Base-by-base conservation (phyloP, 2,888 invertebrate species). In the Psococerastis gibbosa region DNA sequence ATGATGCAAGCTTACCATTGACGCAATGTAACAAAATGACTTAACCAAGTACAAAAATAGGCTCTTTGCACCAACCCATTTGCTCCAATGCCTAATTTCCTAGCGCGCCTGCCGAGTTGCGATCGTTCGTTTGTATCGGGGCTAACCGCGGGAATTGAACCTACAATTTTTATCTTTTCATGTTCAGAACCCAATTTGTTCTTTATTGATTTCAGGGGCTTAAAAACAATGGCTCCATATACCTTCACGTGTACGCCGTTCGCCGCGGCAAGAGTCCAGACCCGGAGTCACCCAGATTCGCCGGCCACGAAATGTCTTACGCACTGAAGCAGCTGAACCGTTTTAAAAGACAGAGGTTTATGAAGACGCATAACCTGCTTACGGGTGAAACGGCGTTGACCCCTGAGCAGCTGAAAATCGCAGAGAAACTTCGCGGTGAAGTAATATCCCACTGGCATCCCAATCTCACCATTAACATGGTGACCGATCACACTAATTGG, bases 381-480 rank as follows among this genome's bases (percentile, higher is more conserved):
- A 97, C 95, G 15, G 97, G 98, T 1, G 77, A 81, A 63, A 84
- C 83, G 22, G 75, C 78, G 50, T 76, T 78, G 47, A 74, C 78
- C 47, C 72, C 71, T 47, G 79, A 82, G 57, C 75, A 71, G 44
- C 61, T 72, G 18, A 61, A 66, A 64, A 73, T 73, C 55, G 73
- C 78, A 31, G 78, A 80, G 54, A 70, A 74, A 43, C 65, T 78
- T 56, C 77, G 75, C 54, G 81, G 81, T 54, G 91, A 94, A 63
- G 81, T 97, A 45, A 69, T 97, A 0, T 94, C 95, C 2, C 95
- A 95, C 61, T 99, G 98, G 97, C 98, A 99, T 71, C 94, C 95
- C 3, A 99, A 99, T 65, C 63, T 98, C 55, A 98, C 98, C 1
- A 67, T 99, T 43, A 95, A 91, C 63, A 60, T 99, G 42, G 81